Conservation (phyloP, 2,113 vertebrate species). For the Heptranchias perlo region DNA sequence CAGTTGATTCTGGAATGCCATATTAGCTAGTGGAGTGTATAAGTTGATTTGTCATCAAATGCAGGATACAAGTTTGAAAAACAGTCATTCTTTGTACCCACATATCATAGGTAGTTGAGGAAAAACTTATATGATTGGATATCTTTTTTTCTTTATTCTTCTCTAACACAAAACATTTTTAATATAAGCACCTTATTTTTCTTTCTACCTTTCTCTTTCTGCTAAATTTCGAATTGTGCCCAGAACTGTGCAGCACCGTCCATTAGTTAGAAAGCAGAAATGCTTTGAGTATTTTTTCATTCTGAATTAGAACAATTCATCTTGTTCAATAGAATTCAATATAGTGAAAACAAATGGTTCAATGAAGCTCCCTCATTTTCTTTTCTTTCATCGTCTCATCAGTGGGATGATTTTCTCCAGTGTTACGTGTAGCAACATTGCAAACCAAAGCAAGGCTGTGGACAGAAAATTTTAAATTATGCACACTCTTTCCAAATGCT, state of each 20-base stretch:
- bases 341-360: background rate
- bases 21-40: background rate
- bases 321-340: background rate
- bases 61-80: background rate
- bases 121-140: background rate
- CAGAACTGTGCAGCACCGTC: background rate
- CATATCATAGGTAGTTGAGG: background rate
- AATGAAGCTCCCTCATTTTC: background rate
- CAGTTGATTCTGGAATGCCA: background rate
- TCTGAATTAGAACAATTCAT: background rate
- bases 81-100: background rate
- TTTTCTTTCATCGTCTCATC: background rate
- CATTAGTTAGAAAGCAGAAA: background rate
- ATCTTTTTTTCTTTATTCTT: background rate
- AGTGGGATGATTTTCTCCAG: background rate
- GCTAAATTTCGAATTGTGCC: background rate
- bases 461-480: background rate
- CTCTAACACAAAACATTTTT: background rate
- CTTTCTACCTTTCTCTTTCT: background rate
- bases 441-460: background rate
- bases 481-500: conserved; percentile 13
- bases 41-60: background rate
- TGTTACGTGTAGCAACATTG: background rate
- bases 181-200: background rate
- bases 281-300: background rate